phyloP scores from a whole-genome alignment of 2,888 invertebrate species.

The Cylindroiulus punctatus region DNA sequence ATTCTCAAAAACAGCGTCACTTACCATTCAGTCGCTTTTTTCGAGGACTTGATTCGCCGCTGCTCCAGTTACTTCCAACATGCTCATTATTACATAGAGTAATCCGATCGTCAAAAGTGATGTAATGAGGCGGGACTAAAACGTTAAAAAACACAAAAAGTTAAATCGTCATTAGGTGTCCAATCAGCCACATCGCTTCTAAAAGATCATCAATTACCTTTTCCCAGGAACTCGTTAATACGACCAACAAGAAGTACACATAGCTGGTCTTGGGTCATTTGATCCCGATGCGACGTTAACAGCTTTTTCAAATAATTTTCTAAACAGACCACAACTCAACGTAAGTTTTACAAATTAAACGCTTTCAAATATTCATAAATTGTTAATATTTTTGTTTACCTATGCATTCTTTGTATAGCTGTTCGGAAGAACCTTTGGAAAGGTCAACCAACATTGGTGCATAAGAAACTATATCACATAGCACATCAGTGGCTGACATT shows the following conservation, averaged over 20 bases:
- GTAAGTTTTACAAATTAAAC: not conserved
- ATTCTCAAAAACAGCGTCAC: no score
- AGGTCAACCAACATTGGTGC: constrained; percentile 62
- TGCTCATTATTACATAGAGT: not conserved
- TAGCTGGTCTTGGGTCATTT: constrained; percentile 55
- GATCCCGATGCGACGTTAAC: constrained; percentile 52
- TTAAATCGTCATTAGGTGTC: no score
- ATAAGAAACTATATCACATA: constrained; percentile 64
- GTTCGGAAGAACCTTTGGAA: constrained; percentile 60
- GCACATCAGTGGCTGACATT: constrained; percentile 62
- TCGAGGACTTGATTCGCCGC: not conserved
- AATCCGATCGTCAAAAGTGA: constrained; percentile 29
- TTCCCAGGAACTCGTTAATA: constrained; percentile 52
- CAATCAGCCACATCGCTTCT: no score
- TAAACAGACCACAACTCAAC: not conserved
- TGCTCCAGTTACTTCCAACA: not conserved
- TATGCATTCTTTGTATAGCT: constrained; percentile 19
- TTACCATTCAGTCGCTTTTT: constrained; percentile 35
- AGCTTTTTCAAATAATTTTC: constrained; percentile 58
- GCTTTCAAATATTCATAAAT: not conserved
- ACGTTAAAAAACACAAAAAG: not conserved
- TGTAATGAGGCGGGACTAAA: constrained; percentile 55
- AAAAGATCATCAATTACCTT: constrained; percentile 51
- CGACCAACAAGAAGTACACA: constrained; percentile 55
- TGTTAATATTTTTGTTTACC: constrained; percentile 15